phyloP scores from a whole-genome alignment of 2,888 invertebrate genomes.

The Spatulosminthurus flaviceps region DNA sequence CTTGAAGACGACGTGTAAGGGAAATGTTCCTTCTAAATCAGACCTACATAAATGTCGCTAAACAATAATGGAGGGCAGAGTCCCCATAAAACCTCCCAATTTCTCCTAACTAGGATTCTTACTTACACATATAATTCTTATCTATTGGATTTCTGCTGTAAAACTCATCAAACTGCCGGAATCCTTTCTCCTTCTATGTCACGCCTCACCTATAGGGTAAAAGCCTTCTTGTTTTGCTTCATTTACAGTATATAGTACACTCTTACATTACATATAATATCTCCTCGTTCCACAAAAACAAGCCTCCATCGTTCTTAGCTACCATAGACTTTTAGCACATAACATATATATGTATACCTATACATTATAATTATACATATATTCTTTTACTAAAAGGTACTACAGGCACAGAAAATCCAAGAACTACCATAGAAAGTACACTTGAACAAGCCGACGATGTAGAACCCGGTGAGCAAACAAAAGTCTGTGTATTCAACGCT shows the following conservation, averaged over 20 bases:
- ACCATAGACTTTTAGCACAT: too few species aligned
- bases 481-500: constrained; percentile 16
- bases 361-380: background rate
- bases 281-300: too few species aligned
- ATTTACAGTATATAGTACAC: too few species aligned
- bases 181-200: constrained; percentile 39
- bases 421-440: background rate
- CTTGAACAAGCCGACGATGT: constrained; percentile 12
- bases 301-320: too few species aligned
- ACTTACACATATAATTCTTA: background rate
- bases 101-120: background rate
- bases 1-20: background rate
- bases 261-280: too few species aligned
- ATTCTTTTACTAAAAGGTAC: too few species aligned
- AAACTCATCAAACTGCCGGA: constrained; percentile 42
- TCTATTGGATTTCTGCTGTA: constrained; percentile 29
- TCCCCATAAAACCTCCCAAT: background rate
- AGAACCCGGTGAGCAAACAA: constrained; percentile 15
- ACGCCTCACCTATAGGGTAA: constrained; percentile 30
- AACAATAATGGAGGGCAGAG: too few species aligned
- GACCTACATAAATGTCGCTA: constrained; percentile 38
- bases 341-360: background rate
- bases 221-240: background rate
- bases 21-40: constrained; percentile 33
- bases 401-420: background rate